Evolutionary conservation across 1,140 invertebrate species (phyloP), one percentile per base, ranked within the genome.

Genomic region (Goniozus legneri): DNA sequence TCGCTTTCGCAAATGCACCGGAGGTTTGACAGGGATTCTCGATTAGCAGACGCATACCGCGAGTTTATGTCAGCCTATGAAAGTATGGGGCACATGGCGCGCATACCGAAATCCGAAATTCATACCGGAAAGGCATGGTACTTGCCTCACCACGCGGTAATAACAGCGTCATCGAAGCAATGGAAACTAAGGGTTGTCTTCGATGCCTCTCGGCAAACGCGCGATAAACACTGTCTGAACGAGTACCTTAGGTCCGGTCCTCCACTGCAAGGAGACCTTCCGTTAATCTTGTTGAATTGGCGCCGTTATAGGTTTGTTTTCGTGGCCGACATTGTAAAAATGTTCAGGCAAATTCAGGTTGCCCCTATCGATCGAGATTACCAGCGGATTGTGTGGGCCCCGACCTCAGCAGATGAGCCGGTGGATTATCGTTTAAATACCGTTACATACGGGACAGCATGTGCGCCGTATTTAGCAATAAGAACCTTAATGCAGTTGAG

Each of bases 101-200:
- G 4, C 7, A 10, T 33, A 8, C 32, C 32, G 8, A 4, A 10
- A 33, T n/a, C 32, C 13, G 32, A 33, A 33, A 4, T 14, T 8
- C 3, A 7, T n/a, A 33, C 4, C 8, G 4, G 34, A 0, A 2
- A 1, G 3, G 1, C 14, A 1, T 27, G 24, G 24, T 38, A n/a
- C 3, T 3, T 30, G 10, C 44, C 34, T 4, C 44, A 46, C n/a
- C 44, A 38, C 12, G 8, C 35, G 0, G 44, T 46, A 0, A 8
- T 46, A 7, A 22, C 19, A 12, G 8, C 6, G n/a, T 10, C 8
- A 1, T 20, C 6, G 6, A 0, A 6, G 3, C 22, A 12, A 0
- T 38, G 34, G 3, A 22, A 27, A 10, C 8, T 47, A 2, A n/a
- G 36, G 2, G 37, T 47, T 3, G 46, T 48, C 2, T 48, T 48